These are phyloP conservation scores for Salticus scenicus DNA, from an alignment of 2,888 invertebrate genomes.

Conservation along the genomic window DNA sequence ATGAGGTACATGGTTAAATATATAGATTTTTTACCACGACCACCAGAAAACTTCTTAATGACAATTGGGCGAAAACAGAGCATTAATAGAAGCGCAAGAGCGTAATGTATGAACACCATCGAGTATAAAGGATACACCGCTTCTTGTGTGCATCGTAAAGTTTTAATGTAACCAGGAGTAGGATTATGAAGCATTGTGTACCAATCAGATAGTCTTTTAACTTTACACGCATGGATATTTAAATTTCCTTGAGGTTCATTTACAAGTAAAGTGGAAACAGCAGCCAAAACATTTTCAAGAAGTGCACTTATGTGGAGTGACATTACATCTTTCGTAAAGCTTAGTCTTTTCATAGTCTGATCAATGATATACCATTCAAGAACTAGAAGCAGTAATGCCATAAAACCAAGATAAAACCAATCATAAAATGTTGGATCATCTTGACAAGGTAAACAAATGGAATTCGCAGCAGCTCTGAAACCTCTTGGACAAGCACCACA, in stretches of 20 bases:
- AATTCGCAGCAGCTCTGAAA: slow-evolving; percentile 74
- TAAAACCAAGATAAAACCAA: slow-evolving; percentile 95
- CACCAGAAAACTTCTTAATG: slow-evolving; percentile 76
- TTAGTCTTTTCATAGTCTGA: slow-evolving; percentile 79
- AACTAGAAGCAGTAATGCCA: slow-evolving; percentile 90
- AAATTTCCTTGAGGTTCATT: slow-evolving; percentile 88
- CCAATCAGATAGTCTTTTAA: slow-evolving; percentile 92
- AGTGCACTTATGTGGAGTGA: slow-evolving; percentile 88
- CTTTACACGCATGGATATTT: slow-evolving; percentile 85
- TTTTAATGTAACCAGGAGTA: slow-evolving; percentile 90
- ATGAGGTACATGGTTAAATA: slow-evolving; percentile 96
- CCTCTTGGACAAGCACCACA: slow-evolving; percentile 81
- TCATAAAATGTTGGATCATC: slow-evolving; percentile 88
- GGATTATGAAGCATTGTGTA: slow-evolving; percentile 97
- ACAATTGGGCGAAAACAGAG: slow-evolving; percentile 86
- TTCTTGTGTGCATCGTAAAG: slow-evolving; percentile 96
- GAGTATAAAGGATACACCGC: slow-evolving; percentile 98
- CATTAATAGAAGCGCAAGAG: slow-evolving; percentile 86
- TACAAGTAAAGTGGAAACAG: slow-evolving; percentile 85
- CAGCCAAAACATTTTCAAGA: slow-evolving; percentile 86
- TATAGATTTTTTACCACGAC: slow-evolving; percentile 80
- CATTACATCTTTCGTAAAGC: slow-evolving; percentile 84
- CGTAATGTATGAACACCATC: slow-evolving; percentile 92
- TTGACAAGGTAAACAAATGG: slow-evolving; percentile 85
- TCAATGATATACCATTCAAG: slow-evolving; percentile 96